Percentiles rank a stretch among this genome's conserved stretches.
phyloP scores from a whole-genome alignment of 2,113 vertebrate genomes.

The Catagonus wagneri region DNA sequence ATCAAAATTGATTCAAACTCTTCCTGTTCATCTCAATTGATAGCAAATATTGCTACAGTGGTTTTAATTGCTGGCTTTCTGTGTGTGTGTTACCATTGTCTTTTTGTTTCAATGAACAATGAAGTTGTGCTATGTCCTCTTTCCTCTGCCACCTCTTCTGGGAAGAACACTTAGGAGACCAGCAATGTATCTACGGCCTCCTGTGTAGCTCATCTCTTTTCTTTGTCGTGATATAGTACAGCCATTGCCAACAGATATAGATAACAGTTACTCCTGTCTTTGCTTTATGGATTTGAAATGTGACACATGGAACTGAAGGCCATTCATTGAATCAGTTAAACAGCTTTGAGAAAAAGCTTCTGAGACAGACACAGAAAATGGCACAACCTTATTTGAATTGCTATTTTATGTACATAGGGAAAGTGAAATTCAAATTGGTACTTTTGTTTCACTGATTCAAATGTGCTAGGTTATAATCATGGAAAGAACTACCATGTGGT shows the following conservation, averaged over 20 bases:
- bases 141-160: background rate
- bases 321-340: constrained; percentile 41
- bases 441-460: constrained; percentile 37
- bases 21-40: background rate
- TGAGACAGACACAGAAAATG: background rate
- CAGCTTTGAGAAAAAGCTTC: background rate
- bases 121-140: background rate
- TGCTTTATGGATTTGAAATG: background rate
- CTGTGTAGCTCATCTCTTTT: background rate
- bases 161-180: background rate
- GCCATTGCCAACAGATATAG: background rate
- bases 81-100: background rate
- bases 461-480: background rate
- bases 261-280: background rate
- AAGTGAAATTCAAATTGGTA: constrained; percentile 33
- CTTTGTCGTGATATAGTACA: background rate
- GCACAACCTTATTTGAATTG: constrained; percentile 55
- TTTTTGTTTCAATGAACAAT: background rate
- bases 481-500: background rate
- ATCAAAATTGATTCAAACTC: background rate
- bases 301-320: background rate
- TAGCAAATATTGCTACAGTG: background rate
- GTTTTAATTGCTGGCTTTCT: background rate
- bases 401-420: background rate
- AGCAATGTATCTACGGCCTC: background rate